Conservation (phyloP, 2,797 vertebrate genomes). For the Crypturellus tataupa region DNA sequence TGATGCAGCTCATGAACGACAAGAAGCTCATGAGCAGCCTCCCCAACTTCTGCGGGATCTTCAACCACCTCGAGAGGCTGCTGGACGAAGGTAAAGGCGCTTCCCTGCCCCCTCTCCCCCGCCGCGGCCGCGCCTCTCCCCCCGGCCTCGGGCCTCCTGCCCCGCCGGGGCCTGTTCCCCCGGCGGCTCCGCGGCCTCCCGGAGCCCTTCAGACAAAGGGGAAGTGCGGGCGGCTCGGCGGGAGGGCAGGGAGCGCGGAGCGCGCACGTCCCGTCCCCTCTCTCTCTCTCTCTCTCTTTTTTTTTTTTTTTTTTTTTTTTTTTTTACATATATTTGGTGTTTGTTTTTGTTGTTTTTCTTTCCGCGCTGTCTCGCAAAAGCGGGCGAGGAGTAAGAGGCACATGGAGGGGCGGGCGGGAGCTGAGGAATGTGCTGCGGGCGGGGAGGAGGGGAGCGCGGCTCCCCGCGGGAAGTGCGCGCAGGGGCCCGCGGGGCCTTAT, state of each 20-base stretch:
- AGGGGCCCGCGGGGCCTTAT: too few relatives aligned
- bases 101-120: neutral
- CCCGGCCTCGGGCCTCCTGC: neutral
- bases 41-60: slow-evolving; percentile 98
- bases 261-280: neutral
- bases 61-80: slow-evolving; percentile 93
- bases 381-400: neutral
- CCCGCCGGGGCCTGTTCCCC: too few relatives aligned
- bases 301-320: neutral
- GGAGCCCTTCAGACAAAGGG: slow-evolving; percentile 58
- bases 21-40: slow-evolving; percentile 98
- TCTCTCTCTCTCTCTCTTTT: too few relatives aligned
- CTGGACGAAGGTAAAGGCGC: slow-evolving; percentile 93
- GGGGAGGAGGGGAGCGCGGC: slow-evolving; percentile 27
- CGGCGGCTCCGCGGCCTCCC: neutral
- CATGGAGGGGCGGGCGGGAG: slow-evolving; percentile 16
- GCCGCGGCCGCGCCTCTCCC: neutral
- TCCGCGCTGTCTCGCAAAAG: neutral
- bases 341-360: neutral
- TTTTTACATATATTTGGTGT: neutral
- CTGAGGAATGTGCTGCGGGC: slow-evolving; percentile 41
- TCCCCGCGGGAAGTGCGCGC: neutral
- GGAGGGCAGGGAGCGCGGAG: neutral
- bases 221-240: slow-evolving; percentile 22
- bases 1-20: slow-evolving; percentile 99